Percentiles rank a stretch among this genome's conserved stretches.
phyloP scores from a whole-genome alignment of 2,888 invertebrate genomes.

The Atrina japonica region DNA sequence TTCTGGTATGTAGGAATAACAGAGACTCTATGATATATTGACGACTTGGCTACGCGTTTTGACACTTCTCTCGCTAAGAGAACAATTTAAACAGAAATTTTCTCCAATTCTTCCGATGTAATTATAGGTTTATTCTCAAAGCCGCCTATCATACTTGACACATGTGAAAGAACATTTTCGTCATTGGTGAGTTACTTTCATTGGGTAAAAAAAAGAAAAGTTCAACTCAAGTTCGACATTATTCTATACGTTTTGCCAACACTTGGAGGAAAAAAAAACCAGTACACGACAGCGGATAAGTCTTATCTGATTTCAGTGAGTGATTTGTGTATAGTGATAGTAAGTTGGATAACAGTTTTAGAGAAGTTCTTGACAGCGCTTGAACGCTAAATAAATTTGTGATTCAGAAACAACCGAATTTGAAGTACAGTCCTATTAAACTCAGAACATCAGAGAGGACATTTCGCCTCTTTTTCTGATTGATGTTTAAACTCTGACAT shows the following conservation, averaged over 20 bases:
- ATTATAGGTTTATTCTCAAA: constrained; percentile 29
- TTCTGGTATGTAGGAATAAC: constrained; percentile 3
- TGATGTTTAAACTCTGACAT: too few relatives aligned
- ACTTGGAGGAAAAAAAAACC: not conserved
- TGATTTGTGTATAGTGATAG: too few relatives aligned
- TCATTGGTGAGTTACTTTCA: constrained; percentile 7
- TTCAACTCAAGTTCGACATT: constrained; percentile 3
- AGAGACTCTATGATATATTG: constrained; percentile 14
- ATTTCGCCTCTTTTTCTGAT: too few relatives aligned
- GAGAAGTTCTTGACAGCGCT: too few relatives aligned
- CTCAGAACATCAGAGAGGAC: too few relatives aligned
- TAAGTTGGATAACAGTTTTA: too few relatives aligned
- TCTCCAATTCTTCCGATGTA: constrained; percentile 19
- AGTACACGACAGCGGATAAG: not conserved
- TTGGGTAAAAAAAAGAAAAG: constrained; percentile 1
- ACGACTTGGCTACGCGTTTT: constrained; percentile 6
- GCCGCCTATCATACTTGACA: not conserved
- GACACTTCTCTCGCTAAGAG: constrained; percentile 35
- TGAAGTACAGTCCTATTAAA: too few relatives aligned
- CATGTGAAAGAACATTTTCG: constrained; percentile 8
- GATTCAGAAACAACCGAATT: too few relatives aligned
- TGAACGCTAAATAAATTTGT: too few relatives aligned
- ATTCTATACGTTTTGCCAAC: constrained; percentile 17
- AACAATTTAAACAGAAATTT: constrained; percentile 32
- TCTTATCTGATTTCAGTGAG: too few relatives aligned